Conservation (phyloP, 2,888 invertebrate species). For the Epirrhoe tristata region DNA sequence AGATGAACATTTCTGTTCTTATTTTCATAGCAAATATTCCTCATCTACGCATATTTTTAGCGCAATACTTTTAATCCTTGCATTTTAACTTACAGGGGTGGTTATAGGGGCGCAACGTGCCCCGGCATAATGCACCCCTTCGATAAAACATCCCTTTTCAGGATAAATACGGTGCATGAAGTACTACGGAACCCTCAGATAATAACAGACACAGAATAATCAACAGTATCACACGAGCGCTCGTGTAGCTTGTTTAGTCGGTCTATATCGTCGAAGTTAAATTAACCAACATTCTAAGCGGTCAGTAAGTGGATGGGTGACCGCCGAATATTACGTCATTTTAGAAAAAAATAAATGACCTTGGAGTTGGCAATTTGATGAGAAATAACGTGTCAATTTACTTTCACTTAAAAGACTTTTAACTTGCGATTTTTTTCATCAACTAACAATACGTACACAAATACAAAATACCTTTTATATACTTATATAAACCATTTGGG, state of each 20-base stretch:
- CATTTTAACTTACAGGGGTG: conserved; percentile 52
- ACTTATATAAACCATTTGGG: too few relatives aligned
- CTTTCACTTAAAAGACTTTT: too few relatives aligned
- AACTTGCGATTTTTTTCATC: too few relatives aligned
- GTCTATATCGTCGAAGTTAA: background rate
- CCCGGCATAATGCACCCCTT: conserved; percentile 56
- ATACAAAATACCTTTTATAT: too few relatives aligned
- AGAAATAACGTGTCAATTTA: too few relatives aligned
- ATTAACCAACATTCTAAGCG: background rate
- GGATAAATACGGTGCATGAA: conserved; percentile 50
- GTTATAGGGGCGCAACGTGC: conserved; percentile 50
- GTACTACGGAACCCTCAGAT: conserved; percentile 35
- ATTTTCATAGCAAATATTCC: conserved; percentile 1
- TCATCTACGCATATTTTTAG: conserved; percentile 21
- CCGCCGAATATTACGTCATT: conserved; percentile 33
- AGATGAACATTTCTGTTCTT: background rate
- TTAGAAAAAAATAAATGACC: conserved; percentile 30
- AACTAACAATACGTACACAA: too few relatives aligned
- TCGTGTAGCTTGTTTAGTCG: too few relatives aligned
- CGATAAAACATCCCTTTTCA: conserved; percentile 56
- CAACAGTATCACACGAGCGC: background rate
- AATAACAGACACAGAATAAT: conserved; percentile 26
- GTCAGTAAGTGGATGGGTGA: background rate
- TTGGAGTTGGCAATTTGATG: conserved; percentile 29
- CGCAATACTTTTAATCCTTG: conserved; percentile 52